Base-by-base conservation (phyloP, 2,797 vertebrate genomes). In the Triplophysa bombifrons region DNA sequence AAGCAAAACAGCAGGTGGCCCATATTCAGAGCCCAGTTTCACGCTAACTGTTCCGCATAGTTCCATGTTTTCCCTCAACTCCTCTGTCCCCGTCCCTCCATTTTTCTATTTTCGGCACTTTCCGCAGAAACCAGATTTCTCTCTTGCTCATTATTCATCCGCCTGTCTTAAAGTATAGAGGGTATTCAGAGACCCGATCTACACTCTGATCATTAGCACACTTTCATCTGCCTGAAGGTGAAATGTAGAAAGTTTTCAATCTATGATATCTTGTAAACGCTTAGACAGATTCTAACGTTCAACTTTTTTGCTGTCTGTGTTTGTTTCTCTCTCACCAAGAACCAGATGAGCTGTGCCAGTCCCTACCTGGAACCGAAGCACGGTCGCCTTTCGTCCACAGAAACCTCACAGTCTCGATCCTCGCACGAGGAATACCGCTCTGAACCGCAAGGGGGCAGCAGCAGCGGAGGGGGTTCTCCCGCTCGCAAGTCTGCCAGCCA, bases 361-460 rank as follows among this genome's bases (percentile, higher is more conserved):
- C 95, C 97, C 46, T 98, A 95, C 3, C 89, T 97, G 87, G 97
- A 97, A 86, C 93, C 96, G 56, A 97, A 98, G 72, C 96, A 96
- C 84, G 94, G 94, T 84, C 95, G 98, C 2, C 94, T 99, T 46
- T 98, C 98, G 0, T 98, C 97, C 85, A 98, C 97, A 0, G 98
- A 98, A 93, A 98, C 98, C 5, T 98, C 96, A 1, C 97, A 98
- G 60, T 99, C 98, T 0, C 97, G 98, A 72, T 99, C 97, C 0
- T 99, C 98, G 0, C 97, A 98, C 27, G 98, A 99, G 86, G 98
- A 99, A 89, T 98, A 97, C 84, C 96, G 97, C 0, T 94, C 95
- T 0, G 97, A 98, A 90, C 94, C 93, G 1, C 93, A 88, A 0
- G 94, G 90, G 0, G 96, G 96, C 22, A 96, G 95, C 87, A 74